Base-by-base conservation (phyloP, 2,113 vertebrate species). In the Anoura caudifer region DNA sequence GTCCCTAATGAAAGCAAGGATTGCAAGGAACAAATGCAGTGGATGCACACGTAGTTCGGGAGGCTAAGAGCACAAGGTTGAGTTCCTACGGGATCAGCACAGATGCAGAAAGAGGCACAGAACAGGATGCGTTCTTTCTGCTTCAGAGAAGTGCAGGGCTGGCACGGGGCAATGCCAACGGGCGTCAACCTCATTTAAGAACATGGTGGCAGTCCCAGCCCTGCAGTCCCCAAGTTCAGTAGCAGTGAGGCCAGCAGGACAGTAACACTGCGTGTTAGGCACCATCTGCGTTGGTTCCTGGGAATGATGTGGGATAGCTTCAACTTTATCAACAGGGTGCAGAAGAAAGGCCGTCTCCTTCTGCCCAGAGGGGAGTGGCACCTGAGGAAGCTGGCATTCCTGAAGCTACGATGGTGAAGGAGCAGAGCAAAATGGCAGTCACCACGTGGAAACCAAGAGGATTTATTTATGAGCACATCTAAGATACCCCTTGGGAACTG, bases 401-500 rank as follows among this genome's bases (percentile, higher is more conserved):
- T 41, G 6, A 87, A 80, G 43, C 77, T 43, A 50, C 8, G 17
- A 0, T 36, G 9, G 13, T 52, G 41, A 91, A 96, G 77, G 87
- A 94, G 65, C 24, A 89, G 47, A 91, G 70, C 20, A 70, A 92
- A 76, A 89, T 45, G 59, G 61, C 33, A 52, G 59, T 45, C 47
- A 61, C 24, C n/a, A 33, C 33, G 50, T 65, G 24, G 59, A 94
- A 94, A 45, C 52, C 52, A 83, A 54, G 19, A 45, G 45, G 45
- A 50, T 54, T 87, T 76, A 56, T 50, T 82, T 75, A 95, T 7
- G 7, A 94, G 36, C 85, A 54, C 41, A 87, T 69, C 54, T 81
- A 77, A 87, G 80, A 59, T 86, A n/a, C 19, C 33, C 13, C 26
- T 83, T 87, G 61, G 52, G 59, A 70, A 83, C 8, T 61, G 12